These are phyloP conservation scores for Ivindomyrus marchei DNA, from an alignment of 2,113 vertebrate genomes.

Conservation along the genomic window DNA sequence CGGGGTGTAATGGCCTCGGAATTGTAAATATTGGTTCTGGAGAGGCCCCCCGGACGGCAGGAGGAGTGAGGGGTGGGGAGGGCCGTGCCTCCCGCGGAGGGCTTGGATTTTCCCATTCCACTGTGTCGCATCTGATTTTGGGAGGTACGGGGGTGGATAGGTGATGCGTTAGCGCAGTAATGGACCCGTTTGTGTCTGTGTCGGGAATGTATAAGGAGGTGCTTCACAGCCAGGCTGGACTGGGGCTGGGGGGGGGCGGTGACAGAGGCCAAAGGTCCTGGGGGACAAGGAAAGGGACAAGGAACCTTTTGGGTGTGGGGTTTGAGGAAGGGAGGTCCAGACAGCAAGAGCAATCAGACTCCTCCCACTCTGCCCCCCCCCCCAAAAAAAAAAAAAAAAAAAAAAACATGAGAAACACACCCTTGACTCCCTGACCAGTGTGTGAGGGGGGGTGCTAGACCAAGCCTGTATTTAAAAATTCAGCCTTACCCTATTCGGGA, in stretches of 20 bases:
- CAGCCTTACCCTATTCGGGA: constrained; percentile 56
- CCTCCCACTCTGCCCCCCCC: constrained; percentile 30
- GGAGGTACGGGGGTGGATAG: constrained; percentile 94
- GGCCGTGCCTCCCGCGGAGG: constrained; percentile 52
- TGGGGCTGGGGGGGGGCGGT: not conserved
- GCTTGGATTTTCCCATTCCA: constrained; percentile 81
- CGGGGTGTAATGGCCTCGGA: constrained; percentile 95
- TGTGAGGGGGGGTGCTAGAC: constrained; percentile 51
- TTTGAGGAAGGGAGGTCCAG: not conserved
- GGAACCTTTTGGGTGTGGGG: not conserved
- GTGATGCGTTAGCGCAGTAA: constrained; percentile 96
- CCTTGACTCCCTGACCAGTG: constrained; percentile 50
- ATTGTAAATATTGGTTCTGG: constrained; percentile 92
- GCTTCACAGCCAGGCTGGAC: constrained; percentile 40
- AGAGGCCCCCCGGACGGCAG: constrained; percentile 77
- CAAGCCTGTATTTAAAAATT: constrained; percentile 65
- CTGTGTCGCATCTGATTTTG: constrained; percentile 98
- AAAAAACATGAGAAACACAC: constrained; percentile 5
- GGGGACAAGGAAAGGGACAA: constrained; percentile 26
- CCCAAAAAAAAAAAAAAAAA: not conserved
- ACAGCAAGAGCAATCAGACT: constrained; percentile 35
- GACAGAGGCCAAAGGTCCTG: constrained; percentile 1
- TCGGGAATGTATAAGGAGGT: constrained; percentile 98
- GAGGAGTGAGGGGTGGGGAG: constrained; percentile 62
- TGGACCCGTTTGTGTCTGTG: constrained; percentile 86